A percentile compares a stretch with the other conserved stretches of the same genome.
These are phyloP conservation scores for Sebastes aleutianus DNA, from an alignment of 2,797 vertebrate species.

Conservation along the genomic window DNA sequence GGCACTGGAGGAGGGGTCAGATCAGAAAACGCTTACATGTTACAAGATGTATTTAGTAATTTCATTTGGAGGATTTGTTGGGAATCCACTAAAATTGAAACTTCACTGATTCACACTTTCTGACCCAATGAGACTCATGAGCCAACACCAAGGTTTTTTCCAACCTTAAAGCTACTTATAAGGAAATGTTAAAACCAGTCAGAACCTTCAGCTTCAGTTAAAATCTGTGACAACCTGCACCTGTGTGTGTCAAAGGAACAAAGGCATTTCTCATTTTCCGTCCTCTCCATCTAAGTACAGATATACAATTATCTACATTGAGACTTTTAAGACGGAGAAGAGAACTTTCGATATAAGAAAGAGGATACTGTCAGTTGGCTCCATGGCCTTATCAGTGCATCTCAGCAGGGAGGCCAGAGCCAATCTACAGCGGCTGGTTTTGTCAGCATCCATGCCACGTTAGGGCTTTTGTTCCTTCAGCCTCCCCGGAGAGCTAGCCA, in stretches of 20 bases:
- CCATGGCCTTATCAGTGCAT: constrained; percentile 54
- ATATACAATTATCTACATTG: neutral
- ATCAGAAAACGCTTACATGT: too few species aligned
- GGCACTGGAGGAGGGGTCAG: too few species aligned
- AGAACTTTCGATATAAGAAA: neutral
- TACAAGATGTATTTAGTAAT: too few species aligned
- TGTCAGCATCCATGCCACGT: constrained; percentile 47
- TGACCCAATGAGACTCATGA: too few species aligned
- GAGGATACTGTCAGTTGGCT: constrained; percentile 47
- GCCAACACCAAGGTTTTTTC: neutral
- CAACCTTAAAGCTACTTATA: neutral
- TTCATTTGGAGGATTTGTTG: too few species aligned
- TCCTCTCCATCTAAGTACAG: neutral
- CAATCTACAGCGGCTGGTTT: constrained; percentile 48
- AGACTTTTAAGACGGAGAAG: constrained; percentile 8
- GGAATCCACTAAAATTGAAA: too few species aligned
- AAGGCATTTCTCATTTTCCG: neutral
- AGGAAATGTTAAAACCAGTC: neutral
- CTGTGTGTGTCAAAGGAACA: neutral
- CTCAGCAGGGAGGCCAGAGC: constrained; percentile 53
- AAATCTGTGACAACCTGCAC: neutral
- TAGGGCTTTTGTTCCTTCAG: constrained; percentile 50
- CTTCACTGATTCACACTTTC: too few species aligned
- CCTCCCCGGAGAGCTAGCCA: constrained; percentile 54
- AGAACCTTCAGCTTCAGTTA: neutral